Percentiles rank a stretch among this genome's conserved stretches.
Conservation (phyloP, 2,888 invertebrate species). For the Conus canariensis region DNA sequence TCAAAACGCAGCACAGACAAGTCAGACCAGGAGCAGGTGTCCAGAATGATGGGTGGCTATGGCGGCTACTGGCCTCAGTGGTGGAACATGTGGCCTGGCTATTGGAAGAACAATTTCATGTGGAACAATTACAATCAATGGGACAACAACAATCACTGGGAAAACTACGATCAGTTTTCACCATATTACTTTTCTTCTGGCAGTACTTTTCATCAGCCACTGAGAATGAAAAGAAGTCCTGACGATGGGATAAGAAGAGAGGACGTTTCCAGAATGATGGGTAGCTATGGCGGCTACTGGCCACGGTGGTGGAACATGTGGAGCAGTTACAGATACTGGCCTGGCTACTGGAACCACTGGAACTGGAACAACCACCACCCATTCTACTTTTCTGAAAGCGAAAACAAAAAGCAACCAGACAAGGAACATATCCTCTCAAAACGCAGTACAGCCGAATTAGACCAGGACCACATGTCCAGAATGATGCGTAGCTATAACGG, state of each 20-base stretch:
- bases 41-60: constrained; percentile 28
- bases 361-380: constrained; percentile 18
- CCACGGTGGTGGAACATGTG: constrained; percentile 29
- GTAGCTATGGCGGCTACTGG: constrained; percentile 27
- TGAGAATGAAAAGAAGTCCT: background rate
- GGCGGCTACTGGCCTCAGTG: constrained; percentile 34
- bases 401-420: background rate
- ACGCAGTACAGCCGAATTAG: constrained; percentile 18
- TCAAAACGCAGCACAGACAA: background rate
- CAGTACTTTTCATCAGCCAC: background rate
- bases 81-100: constrained; percentile 35
- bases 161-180: background rate
- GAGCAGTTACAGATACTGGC: constrained; percentile 33
- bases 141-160: background rate
- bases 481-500: constrained; percentile 32
- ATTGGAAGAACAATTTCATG: background rate
- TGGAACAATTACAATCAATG: background rate
- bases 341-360: constrained; percentile 29
- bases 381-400: background rate
- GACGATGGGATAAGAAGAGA: background rate
- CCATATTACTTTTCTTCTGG: background rate
- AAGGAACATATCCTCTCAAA: background rate
- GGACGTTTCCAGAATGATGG: constrained; percentile 33
- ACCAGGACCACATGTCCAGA: constrained; percentile 8
- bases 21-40: background rate